Conservation (phyloP, 2,113 vertebrate genomes). For the Parotia lawesii region DNA sequence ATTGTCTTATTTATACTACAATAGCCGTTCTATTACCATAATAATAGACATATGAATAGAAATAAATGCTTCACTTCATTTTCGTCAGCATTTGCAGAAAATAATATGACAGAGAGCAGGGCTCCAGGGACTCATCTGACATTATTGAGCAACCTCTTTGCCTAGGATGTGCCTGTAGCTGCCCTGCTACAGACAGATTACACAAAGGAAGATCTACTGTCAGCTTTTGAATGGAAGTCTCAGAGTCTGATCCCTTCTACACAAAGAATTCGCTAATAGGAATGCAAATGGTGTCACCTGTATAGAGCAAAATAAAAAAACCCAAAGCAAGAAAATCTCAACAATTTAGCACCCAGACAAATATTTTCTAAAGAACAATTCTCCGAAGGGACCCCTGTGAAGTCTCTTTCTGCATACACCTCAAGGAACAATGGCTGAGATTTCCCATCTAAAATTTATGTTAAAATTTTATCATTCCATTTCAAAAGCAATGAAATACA, state of each 20-base stretch:
- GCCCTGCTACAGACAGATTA: slow-evolving; percentile 29
- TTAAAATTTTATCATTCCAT: slow-evolving; percentile 8
- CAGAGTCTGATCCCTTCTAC: not conserved
- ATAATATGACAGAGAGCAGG: slow-evolving; percentile 69
- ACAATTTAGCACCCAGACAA: not conserved
- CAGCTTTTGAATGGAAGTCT: slow-evolving; percentile 26
- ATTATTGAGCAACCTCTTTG: slow-evolving; percentile 60
- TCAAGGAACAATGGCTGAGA: not conserved
- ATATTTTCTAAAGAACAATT: not conserved
- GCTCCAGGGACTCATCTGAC: slow-evolving; percentile 70
- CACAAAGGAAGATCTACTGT: slow-evolving; percentile 52
- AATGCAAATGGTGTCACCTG: slow-evolving; percentile 45
- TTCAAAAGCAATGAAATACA: not conserved
- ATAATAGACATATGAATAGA: slow-evolving; percentile 60
- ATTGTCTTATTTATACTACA: slow-evolving; percentile 62
- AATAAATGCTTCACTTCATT: slow-evolving; percentile 73
- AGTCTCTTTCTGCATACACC: not conserved
- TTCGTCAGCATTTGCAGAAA: slow-evolving; percentile 74
- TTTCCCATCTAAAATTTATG: not conserved
- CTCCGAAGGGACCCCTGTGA: not conserved
- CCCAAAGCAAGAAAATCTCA: not conserved
- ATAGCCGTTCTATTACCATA: slow-evolving; percentile 69
- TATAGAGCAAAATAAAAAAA: not conserved
- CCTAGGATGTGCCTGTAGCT: slow-evolving; percentile 43
- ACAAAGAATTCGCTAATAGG: slow-evolving; percentile 4